Percentiles rank a stretch among this genome's conserved stretches.
These are phyloP conservation scores for Vultur gryphus DNA, from an alignment of 2,797 vertebrate species.

Conservation along the genomic window DNA sequence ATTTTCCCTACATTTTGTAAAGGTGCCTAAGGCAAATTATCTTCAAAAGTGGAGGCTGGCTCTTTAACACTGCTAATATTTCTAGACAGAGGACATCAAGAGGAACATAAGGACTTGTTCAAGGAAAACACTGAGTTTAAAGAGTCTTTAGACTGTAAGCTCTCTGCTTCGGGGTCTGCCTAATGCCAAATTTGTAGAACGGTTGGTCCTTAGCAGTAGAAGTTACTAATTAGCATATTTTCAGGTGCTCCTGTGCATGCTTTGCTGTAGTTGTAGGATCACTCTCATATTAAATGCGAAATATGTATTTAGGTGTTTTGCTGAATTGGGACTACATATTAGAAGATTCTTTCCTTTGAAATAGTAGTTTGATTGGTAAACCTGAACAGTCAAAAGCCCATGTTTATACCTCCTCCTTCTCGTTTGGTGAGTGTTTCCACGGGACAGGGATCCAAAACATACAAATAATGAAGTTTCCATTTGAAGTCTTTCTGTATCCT, in stretches of 20 bases:
- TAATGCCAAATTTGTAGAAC: background rate
- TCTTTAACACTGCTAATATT: background rate
- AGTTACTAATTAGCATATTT: background rate
- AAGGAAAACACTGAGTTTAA: background rate
- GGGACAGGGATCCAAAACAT: background rate
- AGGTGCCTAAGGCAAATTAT: background rate
- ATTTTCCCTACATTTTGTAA: background rate
- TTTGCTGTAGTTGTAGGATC: background rate
- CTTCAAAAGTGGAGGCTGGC: background rate
- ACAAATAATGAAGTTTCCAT: background rate
- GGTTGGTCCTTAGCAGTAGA: background rate
- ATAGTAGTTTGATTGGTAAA: background rate
- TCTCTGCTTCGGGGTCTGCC: background rate
- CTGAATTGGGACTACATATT: background rate
- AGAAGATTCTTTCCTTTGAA: background rate
- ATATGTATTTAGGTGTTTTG: background rate
- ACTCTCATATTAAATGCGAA: background rate
- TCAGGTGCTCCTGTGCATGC: background rate
- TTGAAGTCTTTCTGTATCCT: background rate
- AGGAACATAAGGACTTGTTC: background rate
- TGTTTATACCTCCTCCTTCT: background rate
- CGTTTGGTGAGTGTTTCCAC: background rate
- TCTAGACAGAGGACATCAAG: background rate
- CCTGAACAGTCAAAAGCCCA: background rate
- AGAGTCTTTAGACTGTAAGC: background rate